Evolutionary conservation across 2,113 vertebrate genomes (phyloP).

Genomic region (Cynocephalus volans): DNA sequence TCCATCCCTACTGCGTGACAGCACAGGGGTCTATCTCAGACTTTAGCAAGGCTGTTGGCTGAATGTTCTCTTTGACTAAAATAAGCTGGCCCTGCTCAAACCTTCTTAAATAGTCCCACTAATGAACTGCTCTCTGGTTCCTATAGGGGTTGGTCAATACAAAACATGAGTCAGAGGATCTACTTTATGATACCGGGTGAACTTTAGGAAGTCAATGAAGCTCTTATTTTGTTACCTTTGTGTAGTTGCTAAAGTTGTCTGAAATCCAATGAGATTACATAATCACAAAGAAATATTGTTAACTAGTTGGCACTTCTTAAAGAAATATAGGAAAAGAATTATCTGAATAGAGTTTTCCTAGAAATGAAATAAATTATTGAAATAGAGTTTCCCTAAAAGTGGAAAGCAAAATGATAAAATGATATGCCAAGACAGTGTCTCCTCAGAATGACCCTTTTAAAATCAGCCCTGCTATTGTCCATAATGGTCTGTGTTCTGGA

Average conservation of each 20-base stretch:
- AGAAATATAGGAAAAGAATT: background rate
- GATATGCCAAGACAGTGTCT: background rate
- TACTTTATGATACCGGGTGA: background rate
- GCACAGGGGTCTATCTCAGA: background rate
- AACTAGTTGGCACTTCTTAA: background rate
- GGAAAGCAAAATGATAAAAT: slow-evolving; percentile 4
- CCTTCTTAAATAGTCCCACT: background rate
- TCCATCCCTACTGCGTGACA: background rate
- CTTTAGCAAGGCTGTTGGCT: background rate
- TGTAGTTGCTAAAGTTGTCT: background rate
- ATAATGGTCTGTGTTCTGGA: background rate
- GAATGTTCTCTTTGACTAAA: background rate
- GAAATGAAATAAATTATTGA: background rate
- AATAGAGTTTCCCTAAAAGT: background rate
- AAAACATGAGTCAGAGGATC: background rate
- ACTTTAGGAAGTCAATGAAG: background rate
- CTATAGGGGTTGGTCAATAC: background rate
- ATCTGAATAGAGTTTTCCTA: background rate
- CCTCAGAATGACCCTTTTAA: background rate
- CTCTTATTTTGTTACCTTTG: background rate
- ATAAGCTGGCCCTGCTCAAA: background rate
- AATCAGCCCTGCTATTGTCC: background rate
- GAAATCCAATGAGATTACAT: background rate
- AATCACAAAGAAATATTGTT: background rate
- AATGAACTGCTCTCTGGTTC: background rate